Conservation (phyloP, 1,140 invertebrate genomes). For the Temnothorax nylanderi region DNA sequence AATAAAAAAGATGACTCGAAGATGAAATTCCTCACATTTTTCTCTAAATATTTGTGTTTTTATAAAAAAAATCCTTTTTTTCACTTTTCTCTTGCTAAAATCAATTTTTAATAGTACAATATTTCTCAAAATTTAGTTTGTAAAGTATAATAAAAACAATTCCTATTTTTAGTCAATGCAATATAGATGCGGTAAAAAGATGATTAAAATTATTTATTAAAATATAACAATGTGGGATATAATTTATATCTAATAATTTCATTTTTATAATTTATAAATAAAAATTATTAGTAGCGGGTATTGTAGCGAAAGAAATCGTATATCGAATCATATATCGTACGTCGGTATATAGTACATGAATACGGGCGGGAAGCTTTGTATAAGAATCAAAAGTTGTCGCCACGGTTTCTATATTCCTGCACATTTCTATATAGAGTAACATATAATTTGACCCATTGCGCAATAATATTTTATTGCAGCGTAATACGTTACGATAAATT, state of each 20-base stretch:
- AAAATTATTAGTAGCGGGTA: conserved; percentile 9
- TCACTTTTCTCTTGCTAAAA: not conserved
- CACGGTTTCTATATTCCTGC: not conserved
- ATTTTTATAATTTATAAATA: not conserved
- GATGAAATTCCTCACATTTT: not conserved
- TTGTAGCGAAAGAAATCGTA: not conserved
- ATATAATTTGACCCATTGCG: not conserved
- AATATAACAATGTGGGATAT: not conserved
- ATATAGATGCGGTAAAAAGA: no score
- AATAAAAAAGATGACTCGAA: conserved; percentile 30
- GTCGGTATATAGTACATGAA: conserved; percentile 14
- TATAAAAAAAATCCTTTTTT: not conserved
- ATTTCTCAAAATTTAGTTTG: not conserved
- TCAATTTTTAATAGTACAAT: not conserved
- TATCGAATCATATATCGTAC: conserved; percentile 49
- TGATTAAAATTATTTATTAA: not conserved
- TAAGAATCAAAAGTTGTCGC: not conserved
- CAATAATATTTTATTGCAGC: not conserved
- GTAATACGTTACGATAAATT: not conserved
- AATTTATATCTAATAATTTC: not conserved
- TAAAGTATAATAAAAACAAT: not conserved
- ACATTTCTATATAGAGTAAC: no score
- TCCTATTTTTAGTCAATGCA: not conserved
- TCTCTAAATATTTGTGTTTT: not conserved
- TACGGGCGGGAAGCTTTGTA: not conserved